Evolutionary conservation across 2,797 vertebrate species (phyloP).

Genomic region (Melopsittacus undulatus): DNA sequence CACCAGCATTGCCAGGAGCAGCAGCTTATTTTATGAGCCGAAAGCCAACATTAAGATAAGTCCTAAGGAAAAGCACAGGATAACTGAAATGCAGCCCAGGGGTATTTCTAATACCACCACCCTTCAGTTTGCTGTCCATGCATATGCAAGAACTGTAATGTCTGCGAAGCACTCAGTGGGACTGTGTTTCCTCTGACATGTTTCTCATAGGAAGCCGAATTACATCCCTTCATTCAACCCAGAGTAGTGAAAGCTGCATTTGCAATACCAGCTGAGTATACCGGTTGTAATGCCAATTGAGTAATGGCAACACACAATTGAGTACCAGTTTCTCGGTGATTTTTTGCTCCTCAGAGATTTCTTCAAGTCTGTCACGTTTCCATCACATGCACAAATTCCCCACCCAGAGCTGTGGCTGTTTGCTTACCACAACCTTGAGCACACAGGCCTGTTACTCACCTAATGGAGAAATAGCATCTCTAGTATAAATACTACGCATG

Average conservation of each 20-base stretch:
- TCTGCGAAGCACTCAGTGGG: not conserved
- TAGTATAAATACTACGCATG: not conserved
- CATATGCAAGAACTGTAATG: not conserved
- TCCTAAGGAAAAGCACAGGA: not conserved
- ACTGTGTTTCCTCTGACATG: not conserved
- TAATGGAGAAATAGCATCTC: not conserved
- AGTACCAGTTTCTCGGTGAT: not conserved
- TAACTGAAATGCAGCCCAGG: not conserved
- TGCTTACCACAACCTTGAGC: not conserved
- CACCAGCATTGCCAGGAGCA: not conserved
- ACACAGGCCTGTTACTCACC: not conserved
- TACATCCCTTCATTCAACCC: not conserved
- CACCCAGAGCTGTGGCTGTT: not conserved
- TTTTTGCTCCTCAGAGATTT: not conserved
- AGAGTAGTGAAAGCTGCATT: not conserved
- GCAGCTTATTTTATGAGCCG: not conserved
- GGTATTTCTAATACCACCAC: not conserved
- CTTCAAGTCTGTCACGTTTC: not conserved
- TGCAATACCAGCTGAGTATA: not conserved
- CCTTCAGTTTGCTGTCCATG: not conserved
- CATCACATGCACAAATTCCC: not conserved
- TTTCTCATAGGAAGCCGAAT: not conserved
- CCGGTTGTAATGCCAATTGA: too few relatives aligned
- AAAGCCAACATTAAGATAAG: not conserved
- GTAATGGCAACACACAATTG: not conserved